These are phyloP conservation scores for Tachycineta bicolor DNA, from an alignment of 2,113 vertebrate genomes.

Conservation along the genomic window DNA sequence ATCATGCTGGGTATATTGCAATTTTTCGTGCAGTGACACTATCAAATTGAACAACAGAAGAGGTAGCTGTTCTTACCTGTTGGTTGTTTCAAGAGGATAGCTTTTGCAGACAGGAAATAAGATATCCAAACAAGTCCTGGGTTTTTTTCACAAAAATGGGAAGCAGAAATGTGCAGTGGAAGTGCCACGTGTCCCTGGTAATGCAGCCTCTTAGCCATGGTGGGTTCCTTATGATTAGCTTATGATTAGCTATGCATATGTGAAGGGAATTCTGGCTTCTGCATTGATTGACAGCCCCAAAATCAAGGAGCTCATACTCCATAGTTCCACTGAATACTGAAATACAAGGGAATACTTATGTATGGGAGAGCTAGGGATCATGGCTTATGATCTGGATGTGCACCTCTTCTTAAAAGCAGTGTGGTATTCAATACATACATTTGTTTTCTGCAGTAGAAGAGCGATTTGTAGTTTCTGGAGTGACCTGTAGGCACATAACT, in stretches of 20 bases:
- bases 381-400: neutral
- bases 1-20: neutral
- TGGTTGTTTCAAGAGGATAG: neutral
- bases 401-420: neutral
- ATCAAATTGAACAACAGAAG: neutral
- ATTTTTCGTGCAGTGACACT: neutral
- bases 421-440: neutral
- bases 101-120: neutral
- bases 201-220: fast-evolving
- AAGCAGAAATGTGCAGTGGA: neutral
- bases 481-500: neutral
- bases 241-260: fast-evolving
- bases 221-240: neutral
- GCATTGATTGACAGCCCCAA: neutral
- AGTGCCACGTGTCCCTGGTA: neutral
- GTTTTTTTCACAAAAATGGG: neutral
- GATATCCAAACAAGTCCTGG: neutral
- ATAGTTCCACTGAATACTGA: neutral
- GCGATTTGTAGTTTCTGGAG: neutral
- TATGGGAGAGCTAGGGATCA: neutral
- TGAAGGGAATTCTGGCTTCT: neutral
- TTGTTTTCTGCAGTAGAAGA: neutral
- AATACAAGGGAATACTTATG: neutral
- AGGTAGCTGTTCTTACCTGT: neutral
- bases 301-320: neutral